Evolutionary conservation across 2,888 invertebrate genomes (phyloP), one percentile per base, ranked within the genome.

Genomic region (Acleris emargana): DNA sequence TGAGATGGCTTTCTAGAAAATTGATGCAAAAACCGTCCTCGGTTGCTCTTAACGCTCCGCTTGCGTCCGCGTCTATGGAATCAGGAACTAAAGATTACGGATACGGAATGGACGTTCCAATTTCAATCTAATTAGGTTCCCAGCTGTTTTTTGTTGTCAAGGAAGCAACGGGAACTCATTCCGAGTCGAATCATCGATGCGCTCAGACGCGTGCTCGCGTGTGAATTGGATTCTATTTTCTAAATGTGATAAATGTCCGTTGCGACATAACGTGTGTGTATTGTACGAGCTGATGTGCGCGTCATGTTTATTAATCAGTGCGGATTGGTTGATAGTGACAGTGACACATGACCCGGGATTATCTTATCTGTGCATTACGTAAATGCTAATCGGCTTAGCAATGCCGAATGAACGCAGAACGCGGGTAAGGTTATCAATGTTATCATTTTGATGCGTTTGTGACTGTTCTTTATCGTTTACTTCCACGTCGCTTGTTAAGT

Each of bases 331-430:
- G 52, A 52, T 38, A 53, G 59, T 67, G 67, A 38, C 25, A 52
- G 62, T 67, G 67, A 57, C 54, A 68, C 38, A 67, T 69, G 72
- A 72, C 71, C 69, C 70, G 70, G 67, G 71, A 67, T 68, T 68
- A 54, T 69, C 60, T 68, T 72, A 72, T 73, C 74, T 74, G 77
- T 76, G 71, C 73, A 74, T 77, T 75, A 67, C 69, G 63, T 69
- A 11, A 32, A 32, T 63, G 67, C 20, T 13, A 53, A 63, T 58
- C 67, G 61, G 64, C 62, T 60, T 71, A 72, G 77, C 69, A 67
- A 87, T 89, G 88, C 88, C 88, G 67, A 86, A 75, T 69, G 89
- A 87, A 68, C 79, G 77, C 43, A 81, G 81, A 52, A 68, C 79
- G 76, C 85, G 82, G 82, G 87, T 88, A 78, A 86, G 84, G 73